phyloP scores from a whole-genome alignment of 2,888 invertebrate genomes.

The Eustalomyia histrio region DNA sequence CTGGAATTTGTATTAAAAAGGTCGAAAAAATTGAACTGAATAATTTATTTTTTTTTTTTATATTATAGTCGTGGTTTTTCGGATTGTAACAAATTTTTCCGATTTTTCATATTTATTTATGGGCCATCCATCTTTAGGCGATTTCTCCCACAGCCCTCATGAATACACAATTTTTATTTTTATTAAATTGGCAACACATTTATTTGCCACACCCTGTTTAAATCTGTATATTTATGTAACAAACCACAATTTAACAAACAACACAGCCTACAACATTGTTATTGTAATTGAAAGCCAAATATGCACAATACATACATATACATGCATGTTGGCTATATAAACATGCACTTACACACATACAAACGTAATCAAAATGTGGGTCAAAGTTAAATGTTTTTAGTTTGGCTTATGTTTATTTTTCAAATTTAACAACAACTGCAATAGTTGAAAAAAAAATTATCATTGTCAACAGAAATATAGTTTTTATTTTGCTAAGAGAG shows the following conservation, averaged over 20 bases:
- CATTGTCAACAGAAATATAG: background rate
- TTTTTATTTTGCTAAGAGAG: background rate
- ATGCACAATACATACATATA: constrained; percentile 32
- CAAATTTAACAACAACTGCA: background rate
- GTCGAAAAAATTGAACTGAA: too few relatives aligned
- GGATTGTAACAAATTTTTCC: too few relatives aligned
- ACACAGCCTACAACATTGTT: constrained; percentile 37
- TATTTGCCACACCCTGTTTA: too few relatives aligned
- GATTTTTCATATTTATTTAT: too few relatives aligned
- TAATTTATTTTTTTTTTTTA: too few relatives aligned
- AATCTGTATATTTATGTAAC: constrained; percentile 17
- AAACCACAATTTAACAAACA: constrained; percentile 39
- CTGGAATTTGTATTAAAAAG: too few relatives aligned
- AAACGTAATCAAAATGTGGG: constrained; percentile 32
- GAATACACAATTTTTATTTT: too few relatives aligned
- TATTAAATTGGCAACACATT: too few relatives aligned
- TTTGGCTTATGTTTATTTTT: constrained; percentile 9
- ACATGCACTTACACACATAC: background rate
- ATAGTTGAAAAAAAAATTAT: background rate
- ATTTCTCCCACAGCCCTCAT: too few relatives aligned
- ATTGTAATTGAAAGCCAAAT: constrained; percentile 56
- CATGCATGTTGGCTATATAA: constrained; percentile 27
- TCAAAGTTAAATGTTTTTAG: constrained; percentile 58
- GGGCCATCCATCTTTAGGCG: too few relatives aligned
- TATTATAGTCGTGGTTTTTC: too few relatives aligned